These are phyloP conservation scores for Platycercus adscitus DNA, from an alignment of 2,113 vertebrate genomes.

Conservation along the genomic window DNA sequence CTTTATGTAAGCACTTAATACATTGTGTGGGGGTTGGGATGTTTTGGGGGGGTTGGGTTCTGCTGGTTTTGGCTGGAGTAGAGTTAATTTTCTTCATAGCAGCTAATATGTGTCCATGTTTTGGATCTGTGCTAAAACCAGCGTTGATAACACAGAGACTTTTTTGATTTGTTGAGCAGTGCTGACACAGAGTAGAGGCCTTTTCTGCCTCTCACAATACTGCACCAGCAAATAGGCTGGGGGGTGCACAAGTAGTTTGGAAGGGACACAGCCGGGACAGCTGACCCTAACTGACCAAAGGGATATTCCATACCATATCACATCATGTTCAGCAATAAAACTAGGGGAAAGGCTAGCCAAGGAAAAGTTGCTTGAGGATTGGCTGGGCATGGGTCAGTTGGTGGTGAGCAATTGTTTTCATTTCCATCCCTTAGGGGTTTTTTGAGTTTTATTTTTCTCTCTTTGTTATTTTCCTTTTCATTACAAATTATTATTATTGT, in stretches of 20 bases:
- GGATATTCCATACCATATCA: no score
- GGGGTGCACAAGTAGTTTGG: no score
- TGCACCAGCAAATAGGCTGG: fast-evolving
- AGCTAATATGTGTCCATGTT: neutral
- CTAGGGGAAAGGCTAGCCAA: fast-evolving
- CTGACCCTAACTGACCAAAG: no score
- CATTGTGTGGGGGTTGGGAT: neutral
- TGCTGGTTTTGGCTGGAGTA: neutral
- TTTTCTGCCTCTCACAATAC: neutral
- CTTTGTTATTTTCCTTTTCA: neutral
- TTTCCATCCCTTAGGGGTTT: neutral
- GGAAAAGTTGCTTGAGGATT: neutral
- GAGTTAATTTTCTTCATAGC: neutral
- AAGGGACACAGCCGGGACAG: neutral
- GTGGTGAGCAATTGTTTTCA: neutral
- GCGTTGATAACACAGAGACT: fast-evolving
- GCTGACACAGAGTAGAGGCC: neutral
- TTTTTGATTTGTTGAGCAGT: neutral
- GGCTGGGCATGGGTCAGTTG: neutral
- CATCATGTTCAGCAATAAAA: neutral
- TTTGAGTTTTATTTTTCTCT: neutral
- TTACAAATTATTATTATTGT: neutral
- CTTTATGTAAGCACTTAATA: neutral
- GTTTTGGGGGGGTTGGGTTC: neutral
- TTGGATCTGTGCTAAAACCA: neutral